These are phyloP conservation scores for Epinotia bilunana DNA, from an alignment of 2,888 invertebrate species.

Conservation along the genomic window DNA sequence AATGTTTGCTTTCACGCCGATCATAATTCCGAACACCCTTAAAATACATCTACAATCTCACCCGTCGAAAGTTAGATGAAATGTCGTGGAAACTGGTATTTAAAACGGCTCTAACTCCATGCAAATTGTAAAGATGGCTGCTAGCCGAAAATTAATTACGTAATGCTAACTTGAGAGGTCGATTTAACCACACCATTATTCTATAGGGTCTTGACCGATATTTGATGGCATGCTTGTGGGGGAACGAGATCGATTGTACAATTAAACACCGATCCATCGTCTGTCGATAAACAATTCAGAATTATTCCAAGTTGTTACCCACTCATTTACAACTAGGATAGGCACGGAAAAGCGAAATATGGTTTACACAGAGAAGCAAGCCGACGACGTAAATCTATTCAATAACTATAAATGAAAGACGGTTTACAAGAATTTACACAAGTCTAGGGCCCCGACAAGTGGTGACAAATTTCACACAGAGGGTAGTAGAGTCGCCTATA, in stretches of 20 bases:
- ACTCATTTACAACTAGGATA: slow-evolving; percentile 22
- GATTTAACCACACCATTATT: slow-evolving; percentile 67
- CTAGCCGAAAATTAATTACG: slow-evolving; percentile 68
- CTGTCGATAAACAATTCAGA: slow-evolving; percentile 45
- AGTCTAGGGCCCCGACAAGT: no score
- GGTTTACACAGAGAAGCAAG: neutral
- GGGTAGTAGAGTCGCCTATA: no score
- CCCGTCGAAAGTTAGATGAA: slow-evolving; percentile 30
- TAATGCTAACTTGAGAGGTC: slow-evolving; percentile 61
- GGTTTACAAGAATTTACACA: no score
- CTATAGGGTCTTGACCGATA: slow-evolving; percentile 57
- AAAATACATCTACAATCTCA: slow-evolving; percentile 29
- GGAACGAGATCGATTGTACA: slow-evolving; percentile 49
- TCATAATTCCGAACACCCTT: neutral
- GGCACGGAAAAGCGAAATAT: slow-evolving; percentile 15
- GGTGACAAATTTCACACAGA: no score
- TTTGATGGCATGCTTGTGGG: slow-evolving; percentile 47
- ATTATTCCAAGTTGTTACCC: slow-evolving; percentile 40
- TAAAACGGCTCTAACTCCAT: slow-evolving; percentile 50
- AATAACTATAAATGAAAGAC: neutral
- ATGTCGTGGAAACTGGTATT: slow-evolving; percentile 38
- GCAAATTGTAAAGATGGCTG: slow-evolving; percentile 61
- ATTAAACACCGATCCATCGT: slow-evolving; percentile 50
- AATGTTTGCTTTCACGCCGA: neutral
- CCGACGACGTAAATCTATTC: neutral